Percentiles rank a stretch among this genome's conserved stretches.
Evolutionary conservation across 2,113 vertebrate genomes (phyloP).

Genomic region (Ptilonorhynchus violaceus): DNA sequence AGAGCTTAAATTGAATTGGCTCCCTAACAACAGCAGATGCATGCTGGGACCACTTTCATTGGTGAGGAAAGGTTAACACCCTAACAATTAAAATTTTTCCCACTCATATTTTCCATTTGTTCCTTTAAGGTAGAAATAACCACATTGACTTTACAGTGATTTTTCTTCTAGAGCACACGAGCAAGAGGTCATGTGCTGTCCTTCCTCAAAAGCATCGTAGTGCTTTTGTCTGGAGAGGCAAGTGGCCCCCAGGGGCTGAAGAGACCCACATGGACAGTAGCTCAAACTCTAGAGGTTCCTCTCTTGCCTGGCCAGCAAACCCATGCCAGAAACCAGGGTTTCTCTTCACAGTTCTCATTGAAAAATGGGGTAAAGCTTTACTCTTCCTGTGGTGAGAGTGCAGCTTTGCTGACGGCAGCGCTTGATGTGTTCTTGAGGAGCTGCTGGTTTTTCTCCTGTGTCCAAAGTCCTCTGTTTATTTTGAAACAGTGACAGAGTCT

Average conservation of each 20-base stretch:
- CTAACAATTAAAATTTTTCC: not conserved
- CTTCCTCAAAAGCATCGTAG: not conserved
- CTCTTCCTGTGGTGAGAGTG: not conserved
- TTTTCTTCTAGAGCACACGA: not conserved
- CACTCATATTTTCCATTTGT: not conserved
- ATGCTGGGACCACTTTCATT: not conserved
- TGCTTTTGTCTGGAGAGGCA: not conserved
- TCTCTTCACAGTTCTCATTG: not conserved
- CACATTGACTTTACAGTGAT: not conserved
- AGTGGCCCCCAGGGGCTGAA: not conserved
- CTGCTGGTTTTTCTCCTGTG: not conserved
- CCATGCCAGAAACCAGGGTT: not conserved
- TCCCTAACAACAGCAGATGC: not conserved
- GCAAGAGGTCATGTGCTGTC: fast-evolving
- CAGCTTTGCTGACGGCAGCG: fast-evolving
- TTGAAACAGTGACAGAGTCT: slow-evolving; percentile 2
- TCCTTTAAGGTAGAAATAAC: not conserved
- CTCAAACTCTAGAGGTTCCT: not conserved
- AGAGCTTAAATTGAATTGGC: not conserved
- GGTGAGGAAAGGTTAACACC: not conserved
- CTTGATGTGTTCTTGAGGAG: not conserved
- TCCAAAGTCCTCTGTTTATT: not conserved
- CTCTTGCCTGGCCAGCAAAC: not conserved
- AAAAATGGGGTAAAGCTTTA: not conserved
- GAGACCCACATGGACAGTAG: not conserved